Conservation (phyloP, 2,888 invertebrate species). For the Sclerodermus sp. region DNA sequence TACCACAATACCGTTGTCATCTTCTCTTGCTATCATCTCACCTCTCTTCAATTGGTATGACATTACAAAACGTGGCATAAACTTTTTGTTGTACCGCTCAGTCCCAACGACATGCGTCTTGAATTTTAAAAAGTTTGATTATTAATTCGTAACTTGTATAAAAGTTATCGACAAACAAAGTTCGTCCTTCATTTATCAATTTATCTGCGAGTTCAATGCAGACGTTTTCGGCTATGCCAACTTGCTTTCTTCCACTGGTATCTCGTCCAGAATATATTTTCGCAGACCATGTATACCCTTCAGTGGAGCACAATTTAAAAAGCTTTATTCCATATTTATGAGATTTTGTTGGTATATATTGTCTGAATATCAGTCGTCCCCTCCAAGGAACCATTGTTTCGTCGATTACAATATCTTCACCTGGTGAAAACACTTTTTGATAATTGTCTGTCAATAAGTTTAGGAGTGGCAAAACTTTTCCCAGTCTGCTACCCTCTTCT, state of each 20-base stretch:
- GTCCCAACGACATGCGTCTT: conserved; percentile 3
- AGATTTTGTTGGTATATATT: conserved; percentile 28
- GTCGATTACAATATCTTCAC: conserved; percentile 28
- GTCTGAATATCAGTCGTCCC: conserved; percentile 29
- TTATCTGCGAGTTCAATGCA: conserved; percentile 5
- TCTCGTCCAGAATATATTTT: conserved; percentile 25
- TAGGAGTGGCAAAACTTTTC: conserved; percentile 20
- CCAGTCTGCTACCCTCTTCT: conserved; percentile 13
- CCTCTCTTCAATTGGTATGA: conserved; percentile 7
- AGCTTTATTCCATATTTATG: conserved; percentile 25
- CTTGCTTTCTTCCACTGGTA: conserved; percentile 30
- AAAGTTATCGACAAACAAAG: conserved; percentile 14
- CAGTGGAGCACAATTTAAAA: conserved; percentile 20
- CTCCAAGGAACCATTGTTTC: conserved; percentile 33
- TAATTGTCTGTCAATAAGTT: conserved; percentile 21
- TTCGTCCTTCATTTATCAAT: conserved; percentile 11
- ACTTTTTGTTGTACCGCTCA: conserved; percentile 4
- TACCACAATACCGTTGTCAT: conserved; percentile 39
- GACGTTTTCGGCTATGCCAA: conserved; percentile 1
- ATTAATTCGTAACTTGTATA: conserved; percentile 13
- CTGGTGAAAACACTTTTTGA: conserved; percentile 23
- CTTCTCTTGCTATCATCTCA: conserved; percentile 33
- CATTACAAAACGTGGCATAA: conserved; percentile 7
- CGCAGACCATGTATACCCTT: conserved; percentile 17
- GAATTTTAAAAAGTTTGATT: conserved; percentile 8